These are phyloP conservation scores for Aethes cnicana DNA, from an alignment of 2,888 invertebrate genomes.

Conservation along the genomic window DNA sequence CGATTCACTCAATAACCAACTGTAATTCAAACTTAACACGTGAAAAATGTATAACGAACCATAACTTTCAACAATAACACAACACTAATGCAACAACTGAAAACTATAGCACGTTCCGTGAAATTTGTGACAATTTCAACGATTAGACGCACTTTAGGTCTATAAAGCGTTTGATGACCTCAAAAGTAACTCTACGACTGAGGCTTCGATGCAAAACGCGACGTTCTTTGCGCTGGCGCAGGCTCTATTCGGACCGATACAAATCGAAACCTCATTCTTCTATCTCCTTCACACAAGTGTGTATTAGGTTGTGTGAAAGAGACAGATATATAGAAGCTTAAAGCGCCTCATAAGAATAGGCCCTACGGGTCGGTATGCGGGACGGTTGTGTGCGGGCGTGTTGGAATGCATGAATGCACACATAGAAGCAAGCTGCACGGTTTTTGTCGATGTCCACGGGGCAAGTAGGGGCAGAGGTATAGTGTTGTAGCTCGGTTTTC, in stretches of 20 bases:
- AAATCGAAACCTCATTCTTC: no score
- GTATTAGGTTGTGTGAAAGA: no score
- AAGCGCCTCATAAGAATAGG: no score
- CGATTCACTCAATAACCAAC: constrained; percentile 49
- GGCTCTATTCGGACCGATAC: no score
- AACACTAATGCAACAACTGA: background rate
- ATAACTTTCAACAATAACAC: constrained; percentile 16
- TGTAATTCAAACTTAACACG: constrained; percentile 45
- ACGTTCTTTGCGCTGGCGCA: constrained; percentile 70
- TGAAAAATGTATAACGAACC: constrained; percentile 38
- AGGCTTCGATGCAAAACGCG: constrained; percentile 74
- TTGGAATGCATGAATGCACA: constrained; percentile 49
- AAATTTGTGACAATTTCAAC: constrained; percentile 47
- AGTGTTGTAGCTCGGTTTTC: constrained; percentile 54
- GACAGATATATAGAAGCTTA: no score
- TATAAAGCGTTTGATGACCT: constrained; percentile 78
- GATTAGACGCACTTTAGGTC: constrained; percentile 45
- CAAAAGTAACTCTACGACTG: constrained; percentile 74
- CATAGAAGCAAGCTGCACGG: constrained; percentile 67
- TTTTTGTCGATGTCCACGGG: constrained; percentile 82
- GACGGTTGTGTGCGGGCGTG: constrained; percentile 49
- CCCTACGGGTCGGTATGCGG: constrained; percentile 77
- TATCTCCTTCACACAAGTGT: no score
- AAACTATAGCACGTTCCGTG: background rate
- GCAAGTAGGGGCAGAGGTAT: constrained; percentile 67